These are phyloP conservation scores for Brienomyrus longianalis DNA, from an alignment of 2,113 vertebrate species.

Conservation along the genomic window DNA sequence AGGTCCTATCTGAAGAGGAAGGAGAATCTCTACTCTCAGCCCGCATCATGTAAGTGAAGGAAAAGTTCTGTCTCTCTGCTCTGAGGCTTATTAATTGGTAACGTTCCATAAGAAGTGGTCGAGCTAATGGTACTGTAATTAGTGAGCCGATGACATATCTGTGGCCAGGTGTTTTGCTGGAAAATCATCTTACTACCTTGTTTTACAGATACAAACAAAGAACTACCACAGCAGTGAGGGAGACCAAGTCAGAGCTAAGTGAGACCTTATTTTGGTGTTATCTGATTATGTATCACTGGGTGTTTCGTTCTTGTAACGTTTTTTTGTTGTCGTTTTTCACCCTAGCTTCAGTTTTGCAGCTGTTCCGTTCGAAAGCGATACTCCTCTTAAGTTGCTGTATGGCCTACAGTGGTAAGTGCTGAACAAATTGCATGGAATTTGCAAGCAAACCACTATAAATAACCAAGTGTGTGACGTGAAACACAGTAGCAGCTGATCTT, in stretches of 20 bases:
- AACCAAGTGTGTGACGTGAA: background rate
- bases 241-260: constrained; percentile 60
- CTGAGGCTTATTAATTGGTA: background rate
- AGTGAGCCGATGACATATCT: background rate
- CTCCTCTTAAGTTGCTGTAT: constrained; percentile 82
- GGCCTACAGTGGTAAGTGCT: constrained; percentile 83
- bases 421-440: background rate
- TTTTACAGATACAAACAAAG: constrained; percentile 55
- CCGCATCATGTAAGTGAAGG: constrained; percentile 43
- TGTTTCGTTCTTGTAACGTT: background rate
- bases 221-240: constrained; percentile 49
- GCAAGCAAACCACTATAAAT: background rate
- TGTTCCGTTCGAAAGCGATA: constrained; percentile 77
- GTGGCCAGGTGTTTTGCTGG: background rate
- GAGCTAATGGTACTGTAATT: background rate
- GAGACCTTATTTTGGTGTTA: constrained; percentile 36
- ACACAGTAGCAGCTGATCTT: background rate
- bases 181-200: background rate
- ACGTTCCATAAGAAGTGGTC: background rate
- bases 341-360: constrained; percentile 74
- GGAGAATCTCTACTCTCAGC: constrained; percentile 55
- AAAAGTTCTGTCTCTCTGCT: background rate
- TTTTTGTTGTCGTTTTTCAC: constrained; percentile 6
- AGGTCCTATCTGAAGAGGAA: constrained; percentile 62
- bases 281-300: background rate